Percentiles rank a stretch among this genome's conserved stretches.
Evolutionary conservation across 2,888 invertebrate species (phyloP).

Genomic region (Leucophenga maculata): DNA sequence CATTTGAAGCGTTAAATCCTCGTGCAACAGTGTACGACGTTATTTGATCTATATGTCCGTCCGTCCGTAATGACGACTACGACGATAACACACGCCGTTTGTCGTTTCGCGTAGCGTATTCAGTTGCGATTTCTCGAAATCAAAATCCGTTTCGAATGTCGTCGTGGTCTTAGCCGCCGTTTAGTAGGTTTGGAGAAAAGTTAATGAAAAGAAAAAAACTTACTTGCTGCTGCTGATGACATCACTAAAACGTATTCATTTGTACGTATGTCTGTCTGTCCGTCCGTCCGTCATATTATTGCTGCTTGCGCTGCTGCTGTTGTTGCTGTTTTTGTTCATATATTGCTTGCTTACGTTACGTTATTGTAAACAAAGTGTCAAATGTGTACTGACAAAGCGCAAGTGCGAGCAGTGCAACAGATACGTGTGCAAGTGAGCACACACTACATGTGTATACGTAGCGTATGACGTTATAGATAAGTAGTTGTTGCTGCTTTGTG

Average conservation of each 20-base stretch:
- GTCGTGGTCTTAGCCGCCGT: too few species aligned
- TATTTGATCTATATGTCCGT: too few species aligned
- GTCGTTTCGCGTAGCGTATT: too few species aligned
- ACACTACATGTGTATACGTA: constrained; percentile 6
- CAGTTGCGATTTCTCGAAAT: too few species aligned
- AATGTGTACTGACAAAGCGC: constrained; percentile 25
- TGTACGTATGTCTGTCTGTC: constrained; percentile 23
- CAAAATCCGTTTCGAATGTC: too few species aligned
- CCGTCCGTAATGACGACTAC: too few species aligned
- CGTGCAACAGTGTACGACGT: too few species aligned
- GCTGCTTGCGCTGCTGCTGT: constrained; percentile 8
- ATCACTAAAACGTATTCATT: constrained; percentile 67
- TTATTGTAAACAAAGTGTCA: constrained; percentile 71
- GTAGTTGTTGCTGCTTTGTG: constrained; percentile 3
- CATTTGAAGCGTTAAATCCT: too few species aligned
- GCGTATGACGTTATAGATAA: constrained; percentile 22
- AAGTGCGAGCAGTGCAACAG: constrained; percentile 17
- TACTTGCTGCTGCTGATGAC: constrained; percentile 65
- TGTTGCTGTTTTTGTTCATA: constrained; percentile 19
- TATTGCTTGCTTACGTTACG: constrained; percentile 11
- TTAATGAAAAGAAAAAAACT: too few species aligned
- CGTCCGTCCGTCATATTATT: too few species aligned
- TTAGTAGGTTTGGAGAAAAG: too few species aligned
- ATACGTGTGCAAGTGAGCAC: constrained; percentile 14
- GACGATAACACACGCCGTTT: too few species aligned